These are phyloP conservation scores for Lasioglossum marginatum DNA, from an alignment of 2,888 invertebrate species.

Conservation along the genomic window DNA sequence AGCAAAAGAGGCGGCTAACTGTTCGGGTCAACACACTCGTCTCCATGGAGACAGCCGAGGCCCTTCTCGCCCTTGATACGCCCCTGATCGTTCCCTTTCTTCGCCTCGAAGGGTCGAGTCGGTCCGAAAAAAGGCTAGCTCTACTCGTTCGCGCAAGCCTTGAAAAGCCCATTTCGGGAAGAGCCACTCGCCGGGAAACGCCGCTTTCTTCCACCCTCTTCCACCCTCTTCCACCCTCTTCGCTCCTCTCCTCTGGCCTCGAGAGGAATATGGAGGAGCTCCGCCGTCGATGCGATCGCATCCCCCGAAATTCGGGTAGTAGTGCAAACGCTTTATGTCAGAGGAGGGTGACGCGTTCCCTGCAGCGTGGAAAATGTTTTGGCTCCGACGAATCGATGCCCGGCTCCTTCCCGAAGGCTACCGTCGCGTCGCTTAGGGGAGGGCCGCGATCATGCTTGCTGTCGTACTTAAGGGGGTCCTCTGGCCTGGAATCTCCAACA, in stretches of 20 bases:
- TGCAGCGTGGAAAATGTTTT: neutral
- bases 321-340: neutral
- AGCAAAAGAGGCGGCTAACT: constrained; percentile 57
- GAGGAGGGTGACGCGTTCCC: neutral
- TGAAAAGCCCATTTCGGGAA: constrained; percentile 6
- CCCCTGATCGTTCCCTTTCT: constrained; percentile 48
- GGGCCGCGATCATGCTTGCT: neutral
- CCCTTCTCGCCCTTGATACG: constrained; percentile 69
- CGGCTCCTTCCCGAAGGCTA: neutral
- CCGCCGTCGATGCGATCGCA: neutral
- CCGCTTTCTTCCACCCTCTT: neutral
- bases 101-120: constrained; percentile 40
- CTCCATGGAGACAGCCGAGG: constrained; percentile 75
- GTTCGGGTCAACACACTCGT: constrained; percentile 82
- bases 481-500: neutral
- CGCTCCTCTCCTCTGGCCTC: neutral
- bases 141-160: constrained; percentile 21
- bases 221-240: neutral
- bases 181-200: neutral
- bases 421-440: neutral
- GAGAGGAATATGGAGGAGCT: neutral
- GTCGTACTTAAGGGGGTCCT: neutral
- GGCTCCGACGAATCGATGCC: neutral
- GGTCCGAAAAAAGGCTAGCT: constrained; percentile 50
- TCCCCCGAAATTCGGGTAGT: constrained; percentile 13